A percentile compares a stretch with the other conserved stretches of the same genome.
phyloP scores from a whole-genome alignment of 2,797 vertebrate species.

The Phoeniculus purpureus region DNA sequence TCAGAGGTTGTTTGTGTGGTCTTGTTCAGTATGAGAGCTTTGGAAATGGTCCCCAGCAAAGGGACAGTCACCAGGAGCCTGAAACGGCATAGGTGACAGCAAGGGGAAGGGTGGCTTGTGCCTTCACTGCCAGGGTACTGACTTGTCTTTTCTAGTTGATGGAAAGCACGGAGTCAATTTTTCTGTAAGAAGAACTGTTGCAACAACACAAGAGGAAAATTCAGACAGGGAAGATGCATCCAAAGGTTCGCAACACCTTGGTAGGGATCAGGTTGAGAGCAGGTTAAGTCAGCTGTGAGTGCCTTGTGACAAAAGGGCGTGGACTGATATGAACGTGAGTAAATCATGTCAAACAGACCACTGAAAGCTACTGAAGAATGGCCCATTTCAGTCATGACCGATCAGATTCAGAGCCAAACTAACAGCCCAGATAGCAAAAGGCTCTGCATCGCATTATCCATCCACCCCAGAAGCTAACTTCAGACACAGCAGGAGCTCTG shows the following conservation, averaged over 20 bases:
- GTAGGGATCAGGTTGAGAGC: not conserved
- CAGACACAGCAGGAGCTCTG: not conserved
- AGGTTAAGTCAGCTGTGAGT: not conserved
- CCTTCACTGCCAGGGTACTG: not conserved
- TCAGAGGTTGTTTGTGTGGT: not conserved
- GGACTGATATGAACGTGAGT: not conserved
- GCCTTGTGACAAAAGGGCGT: not conserved
- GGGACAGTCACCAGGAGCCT: not conserved
- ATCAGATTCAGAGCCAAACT: not conserved
- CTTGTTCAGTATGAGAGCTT: not conserved
- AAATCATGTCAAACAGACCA: not conserved
- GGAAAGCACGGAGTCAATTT: not conserved
- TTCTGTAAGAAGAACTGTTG: not conserved
- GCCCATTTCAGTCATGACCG: not conserved
- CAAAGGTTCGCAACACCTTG: not conserved
- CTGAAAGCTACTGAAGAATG: not conserved
- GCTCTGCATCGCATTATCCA: not conserved
- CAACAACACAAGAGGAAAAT: not conserved
- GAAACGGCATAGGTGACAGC: not conserved
- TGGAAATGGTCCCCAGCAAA: not conserved
- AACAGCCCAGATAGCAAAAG: not conserved
- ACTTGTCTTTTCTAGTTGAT: not conserved
- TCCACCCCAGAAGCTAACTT: constrained; percentile 6
- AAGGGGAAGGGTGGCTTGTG: not conserved
- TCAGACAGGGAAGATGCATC: not conserved